Evolutionary conservation across 2,888 invertebrate genomes (phyloP).

Genomic region (Cerastoderma edule): DNA sequence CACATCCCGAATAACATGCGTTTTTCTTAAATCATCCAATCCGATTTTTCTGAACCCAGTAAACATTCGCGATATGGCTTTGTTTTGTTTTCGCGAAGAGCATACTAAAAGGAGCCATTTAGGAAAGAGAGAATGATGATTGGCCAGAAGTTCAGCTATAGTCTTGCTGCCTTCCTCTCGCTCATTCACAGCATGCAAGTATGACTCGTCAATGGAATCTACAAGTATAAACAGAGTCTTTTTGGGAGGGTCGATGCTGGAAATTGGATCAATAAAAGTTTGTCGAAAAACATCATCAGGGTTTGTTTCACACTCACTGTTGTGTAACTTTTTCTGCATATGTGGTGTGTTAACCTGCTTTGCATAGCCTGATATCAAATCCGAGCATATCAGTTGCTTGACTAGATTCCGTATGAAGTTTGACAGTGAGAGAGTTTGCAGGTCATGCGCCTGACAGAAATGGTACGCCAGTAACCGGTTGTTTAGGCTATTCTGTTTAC

Average conservation of each 20-base stretch:
- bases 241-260: conserved; percentile 92
- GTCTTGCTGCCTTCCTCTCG: conserved; percentile 78
- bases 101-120: conserved; percentile 96
- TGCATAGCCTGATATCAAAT: conserved; percentile 73
- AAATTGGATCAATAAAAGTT: conserved; percentile 93
- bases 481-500: conserved; percentile 87
- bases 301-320: conserved; percentile 92
- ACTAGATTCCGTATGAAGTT: conserved; percentile 88
- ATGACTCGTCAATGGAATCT: conserved; percentile 94
- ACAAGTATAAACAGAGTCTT: conserved; percentile 93
- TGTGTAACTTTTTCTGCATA: conserved; percentile 88
- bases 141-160: conserved; percentile 90
- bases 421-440: conserved; percentile 90
- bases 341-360: conserved; percentile 88
- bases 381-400: conserved; percentile 88
- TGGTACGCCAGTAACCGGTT: conserved; percentile 93
- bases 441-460: conserved; percentile 87
- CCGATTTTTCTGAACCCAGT: conserved; percentile 94
- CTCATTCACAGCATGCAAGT: conserved; percentile 76
- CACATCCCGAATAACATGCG: conserved; percentile 94
- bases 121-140: conserved; percentile 95
- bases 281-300: conserved; percentile 96
- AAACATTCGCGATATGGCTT: conserved; percentile 89
- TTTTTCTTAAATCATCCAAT: conserved; percentile 94
- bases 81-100: conserved; percentile 91